Conservation (phyloP, 1,140 invertebrate genomes). For the Meloidogyne floridensis region DNA sequence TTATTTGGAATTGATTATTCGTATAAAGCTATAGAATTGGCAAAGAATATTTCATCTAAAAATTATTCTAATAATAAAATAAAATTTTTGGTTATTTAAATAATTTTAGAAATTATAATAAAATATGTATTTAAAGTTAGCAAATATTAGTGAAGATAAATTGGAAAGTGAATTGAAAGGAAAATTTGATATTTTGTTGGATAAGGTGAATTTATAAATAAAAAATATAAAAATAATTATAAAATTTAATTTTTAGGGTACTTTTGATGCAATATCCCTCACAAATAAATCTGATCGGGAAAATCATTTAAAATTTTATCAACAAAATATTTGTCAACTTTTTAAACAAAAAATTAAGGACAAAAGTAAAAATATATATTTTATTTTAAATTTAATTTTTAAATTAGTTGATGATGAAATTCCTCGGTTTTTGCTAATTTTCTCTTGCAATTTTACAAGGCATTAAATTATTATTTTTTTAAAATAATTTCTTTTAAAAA, state of each 20-base stretch:
- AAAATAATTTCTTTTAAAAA: background rate
- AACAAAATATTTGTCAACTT: constrained; percentile 28
- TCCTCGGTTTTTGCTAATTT: background rate
- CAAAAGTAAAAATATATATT: constrained; percentile 68
- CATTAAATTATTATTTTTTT: background rate
- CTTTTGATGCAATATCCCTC: constrained; percentile 81
- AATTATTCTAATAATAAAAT: constrained; percentile 41
- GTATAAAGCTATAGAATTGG: constrained; percentile 76
- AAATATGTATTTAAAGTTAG: constrained; percentile 58
- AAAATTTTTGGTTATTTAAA: background rate
- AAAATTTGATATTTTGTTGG: constrained; percentile 70
- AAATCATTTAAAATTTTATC: constrained; percentile 38
- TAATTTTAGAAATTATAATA: background rate
- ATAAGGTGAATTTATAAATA: background rate
- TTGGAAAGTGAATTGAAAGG: constrained; percentile 29
- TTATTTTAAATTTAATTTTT: background rate
- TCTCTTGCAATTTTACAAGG: constrained; percentile 1
- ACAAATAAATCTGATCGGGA: constrained; percentile 71
- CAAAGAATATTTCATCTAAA: constrained; percentile 62
- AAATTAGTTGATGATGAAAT: background rate
- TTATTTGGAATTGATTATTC: constrained; percentile 84
- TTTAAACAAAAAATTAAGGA: constrained; percentile 68
- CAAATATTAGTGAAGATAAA: constrained; percentile 70
- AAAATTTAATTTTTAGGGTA: constrained; percentile 72
- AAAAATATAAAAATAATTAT: constrained; percentile 70